These are phyloP conservation scores for Tachycineta bicolor DNA, from an alignment of 2,113 vertebrate species.

Conservation along the genomic window DNA sequence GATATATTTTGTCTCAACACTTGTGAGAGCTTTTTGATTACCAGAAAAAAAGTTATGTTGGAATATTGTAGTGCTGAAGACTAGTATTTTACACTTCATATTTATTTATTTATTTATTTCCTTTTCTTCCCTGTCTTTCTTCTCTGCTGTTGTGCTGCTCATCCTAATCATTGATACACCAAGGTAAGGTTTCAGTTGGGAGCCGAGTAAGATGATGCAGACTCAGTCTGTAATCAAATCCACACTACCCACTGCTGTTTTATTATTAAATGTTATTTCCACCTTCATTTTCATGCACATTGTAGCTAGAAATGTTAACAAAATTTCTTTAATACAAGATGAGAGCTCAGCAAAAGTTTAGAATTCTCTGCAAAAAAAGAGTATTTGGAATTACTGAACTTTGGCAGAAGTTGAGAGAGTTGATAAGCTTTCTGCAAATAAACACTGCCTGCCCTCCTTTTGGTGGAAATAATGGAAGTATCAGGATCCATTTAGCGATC, in stretches of 20 bases:
- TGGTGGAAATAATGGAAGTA: background rate
- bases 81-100: background rate
- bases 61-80: background rate
- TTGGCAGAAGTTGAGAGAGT: background rate
- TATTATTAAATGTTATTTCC: background rate
- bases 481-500: background rate
- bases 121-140: background rate
- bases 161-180: background rate
- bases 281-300: background rate
- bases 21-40: background rate
- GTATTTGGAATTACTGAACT: background rate
- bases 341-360: constrained; percentile 1
- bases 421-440: background rate
- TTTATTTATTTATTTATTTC: too few species aligned
- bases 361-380: background rate
- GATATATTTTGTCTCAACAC: background rate
- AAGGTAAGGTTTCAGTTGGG: background rate
- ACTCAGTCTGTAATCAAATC: background rate
- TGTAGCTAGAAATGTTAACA: background rate
- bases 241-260: background rate
- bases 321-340: background rate
- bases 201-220: background rate
- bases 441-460: background rate
- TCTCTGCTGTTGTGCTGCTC: background rate
- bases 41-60: background rate